Percentiles rank a stretch among this genome's conserved stretches.
These are phyloP conservation scores for Phoenicopterus ruber DNA, from an alignment of 2,113 vertebrate genomes.

Conservation along the genomic window DNA sequence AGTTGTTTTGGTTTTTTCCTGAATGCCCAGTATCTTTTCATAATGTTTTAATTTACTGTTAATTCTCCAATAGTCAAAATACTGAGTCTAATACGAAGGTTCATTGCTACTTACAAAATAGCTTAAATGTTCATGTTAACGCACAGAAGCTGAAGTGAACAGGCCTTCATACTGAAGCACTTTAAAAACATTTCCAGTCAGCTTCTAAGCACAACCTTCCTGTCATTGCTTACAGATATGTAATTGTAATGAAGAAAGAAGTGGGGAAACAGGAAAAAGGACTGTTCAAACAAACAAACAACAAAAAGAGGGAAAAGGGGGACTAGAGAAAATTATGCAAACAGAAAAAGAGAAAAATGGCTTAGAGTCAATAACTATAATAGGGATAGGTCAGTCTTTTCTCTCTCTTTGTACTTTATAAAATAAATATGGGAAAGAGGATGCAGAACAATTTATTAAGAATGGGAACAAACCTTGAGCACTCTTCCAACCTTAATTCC, in stretches of 20 bases:
- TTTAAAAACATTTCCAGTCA: background rate
- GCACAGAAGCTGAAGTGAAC: background rate
- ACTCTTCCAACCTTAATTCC: background rate
- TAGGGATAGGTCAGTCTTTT: background rate
- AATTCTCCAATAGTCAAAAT: background rate
- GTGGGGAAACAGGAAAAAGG: background rate
- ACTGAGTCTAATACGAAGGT: background rate
- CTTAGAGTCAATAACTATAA: background rate
- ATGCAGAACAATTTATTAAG: background rate
- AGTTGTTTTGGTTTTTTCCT: background rate
- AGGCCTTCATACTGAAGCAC: background rate
- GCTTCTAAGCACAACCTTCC: background rate
- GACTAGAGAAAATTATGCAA: background rate
- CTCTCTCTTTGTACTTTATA: background rate
- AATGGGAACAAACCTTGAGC: background rate
- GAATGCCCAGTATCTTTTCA: background rate
- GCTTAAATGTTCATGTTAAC: background rate
- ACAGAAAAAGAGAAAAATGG: background rate
- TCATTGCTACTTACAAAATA: background rate
- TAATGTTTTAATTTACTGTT: background rate
- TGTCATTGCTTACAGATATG: background rate
- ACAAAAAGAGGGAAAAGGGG: background rate
- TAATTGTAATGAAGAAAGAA: background rate
- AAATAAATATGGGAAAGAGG: background rate
- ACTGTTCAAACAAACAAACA: background rate